These are phyloP conservation scores for Neuroscelio doddi DNA, from an alignment of 2,888 invertebrate genomes.

Conservation along the genomic window DNA sequence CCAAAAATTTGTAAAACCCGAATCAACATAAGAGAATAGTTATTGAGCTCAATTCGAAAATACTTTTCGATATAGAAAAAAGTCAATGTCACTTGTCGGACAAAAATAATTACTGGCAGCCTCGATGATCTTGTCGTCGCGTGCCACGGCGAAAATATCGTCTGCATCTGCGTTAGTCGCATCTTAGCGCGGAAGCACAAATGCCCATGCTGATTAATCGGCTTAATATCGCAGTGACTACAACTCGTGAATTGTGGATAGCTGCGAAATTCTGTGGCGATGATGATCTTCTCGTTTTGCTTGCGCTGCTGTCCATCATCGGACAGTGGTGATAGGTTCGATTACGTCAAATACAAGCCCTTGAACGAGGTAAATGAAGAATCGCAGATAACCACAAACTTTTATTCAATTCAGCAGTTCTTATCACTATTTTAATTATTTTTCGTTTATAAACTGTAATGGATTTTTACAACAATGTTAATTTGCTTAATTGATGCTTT, in stretches of 20 bases:
- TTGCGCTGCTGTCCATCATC: slow-evolving; percentile 47
- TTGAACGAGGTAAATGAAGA: slow-evolving; percentile 62
- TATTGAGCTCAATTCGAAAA: slow-evolving; percentile 8
- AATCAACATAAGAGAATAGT: too few relatives aligned
- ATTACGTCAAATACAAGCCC: slow-evolving; percentile 62
- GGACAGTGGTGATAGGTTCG: slow-evolving; percentile 52
- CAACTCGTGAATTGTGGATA: neutral
- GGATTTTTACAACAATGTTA: too few relatives aligned
- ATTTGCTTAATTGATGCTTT: too few relatives aligned
- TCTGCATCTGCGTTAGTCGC: slow-evolving; percentile 35
- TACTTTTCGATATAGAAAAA: slow-evolving; percentile 34
- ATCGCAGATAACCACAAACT: too few relatives aligned
- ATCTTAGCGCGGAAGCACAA: slow-evolving; percentile 15
- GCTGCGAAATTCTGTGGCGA: slow-evolving; percentile 5
- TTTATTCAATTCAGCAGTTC: too few relatives aligned
- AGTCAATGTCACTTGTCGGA: slow-evolving; percentile 58
- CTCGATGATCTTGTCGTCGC: neutral
- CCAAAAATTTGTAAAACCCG: too few relatives aligned
- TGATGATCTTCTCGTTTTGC: slow-evolving; percentile 41
- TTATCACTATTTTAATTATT: too few relatives aligned
- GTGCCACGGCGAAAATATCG: slow-evolving; percentile 6
- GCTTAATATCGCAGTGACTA: neutral
- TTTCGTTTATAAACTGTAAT: too few relatives aligned
- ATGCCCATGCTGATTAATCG: neutral
- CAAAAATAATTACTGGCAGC: slow-evolving; percentile 61